Percentiles rank a stretch among this genome's conserved stretches.
Conservation (phyloP, 2,797 vertebrate species). For the Argyrosomus regius region DNA sequence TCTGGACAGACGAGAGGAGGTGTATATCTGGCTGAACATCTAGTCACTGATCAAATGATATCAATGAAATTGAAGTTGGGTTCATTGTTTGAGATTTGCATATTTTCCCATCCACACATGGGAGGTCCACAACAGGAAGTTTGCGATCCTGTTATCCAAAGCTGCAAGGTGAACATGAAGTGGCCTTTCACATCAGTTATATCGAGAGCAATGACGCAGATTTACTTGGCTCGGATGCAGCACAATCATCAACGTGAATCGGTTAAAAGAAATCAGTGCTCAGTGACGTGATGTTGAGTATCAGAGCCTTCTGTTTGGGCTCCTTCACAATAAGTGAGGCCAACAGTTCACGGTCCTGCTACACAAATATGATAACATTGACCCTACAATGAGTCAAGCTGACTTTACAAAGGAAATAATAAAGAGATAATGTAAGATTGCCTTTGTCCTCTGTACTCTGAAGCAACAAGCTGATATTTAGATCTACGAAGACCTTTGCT, state of each 20-base stretch:
- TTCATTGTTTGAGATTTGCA: constrained; percentile 27
- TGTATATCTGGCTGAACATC: constrained; percentile 56
- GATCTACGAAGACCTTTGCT: constrained; percentile 21
- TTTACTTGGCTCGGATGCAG: not conserved
- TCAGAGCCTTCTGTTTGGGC: constrained; percentile 51
- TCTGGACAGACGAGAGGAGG: constrained; percentile 56
- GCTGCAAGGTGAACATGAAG: not conserved
- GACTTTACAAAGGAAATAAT: constrained; percentile 27
- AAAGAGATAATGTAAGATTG: constrained; percentile 21
- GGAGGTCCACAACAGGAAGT: constrained; percentile 56
- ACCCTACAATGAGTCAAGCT: constrained; percentile 11
- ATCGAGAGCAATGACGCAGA: constrained; percentile 17
- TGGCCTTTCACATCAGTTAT: constrained; percentile 11
- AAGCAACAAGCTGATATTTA: constrained; percentile 25
- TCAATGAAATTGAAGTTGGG: constrained; percentile 27
- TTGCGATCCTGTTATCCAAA: constrained; percentile 38
- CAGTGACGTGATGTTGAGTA: constrained; percentile 29
- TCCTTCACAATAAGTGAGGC: constrained; percentile 41
- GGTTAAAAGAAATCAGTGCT: constrained; percentile 24
- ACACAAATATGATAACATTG: constrained; percentile 21
- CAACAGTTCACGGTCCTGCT: constrained; percentile 35
- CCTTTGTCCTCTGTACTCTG: not conserved
- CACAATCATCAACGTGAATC: constrained; percentile 9
- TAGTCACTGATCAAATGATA: constrained; percentile 49
- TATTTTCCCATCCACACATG: constrained; percentile 33